Percentiles rank a stretch among this genome's conserved stretches.
Evolutionary conservation across 2,113 vertebrate species (phyloP).

Genomic region (Bungarus multicinctus): DNA sequence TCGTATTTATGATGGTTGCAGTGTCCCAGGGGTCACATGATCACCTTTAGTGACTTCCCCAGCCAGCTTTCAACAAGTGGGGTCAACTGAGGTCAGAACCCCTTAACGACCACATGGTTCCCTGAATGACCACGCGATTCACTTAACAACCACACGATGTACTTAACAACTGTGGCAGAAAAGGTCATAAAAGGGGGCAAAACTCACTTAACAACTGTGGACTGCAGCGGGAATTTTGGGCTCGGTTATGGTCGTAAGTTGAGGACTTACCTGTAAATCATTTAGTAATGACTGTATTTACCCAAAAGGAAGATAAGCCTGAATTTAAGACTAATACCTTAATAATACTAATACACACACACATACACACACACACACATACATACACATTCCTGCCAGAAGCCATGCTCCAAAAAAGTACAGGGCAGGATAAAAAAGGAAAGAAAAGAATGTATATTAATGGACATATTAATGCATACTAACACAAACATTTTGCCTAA

Average conservation of each 20-base stretch:
- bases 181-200: background rate
- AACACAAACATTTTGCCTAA: background rate
- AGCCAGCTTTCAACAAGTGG: too few relatives aligned
- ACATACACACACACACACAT: background rate
- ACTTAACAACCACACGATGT: background rate
- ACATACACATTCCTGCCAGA: background rate
- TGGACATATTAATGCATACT: background rate
- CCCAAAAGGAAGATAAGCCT: background rate
- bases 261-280: background rate
- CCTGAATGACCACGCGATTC: background rate
- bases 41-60: background rate
- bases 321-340: background rate
- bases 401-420: background rate
- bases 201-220: background rate
- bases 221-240: background rate
- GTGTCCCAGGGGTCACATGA: too few relatives aligned
- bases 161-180: background rate
- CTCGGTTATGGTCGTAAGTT: background rate
- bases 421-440: background rate
- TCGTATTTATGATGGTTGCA: background rate
- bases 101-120: too few relatives aligned
- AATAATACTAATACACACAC: background rate
- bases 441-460: background rate
- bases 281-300: background rate
- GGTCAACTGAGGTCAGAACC: background rate